Evolutionary conservation across 2,888 invertebrate genomes (phyloP).

Genomic region (Parascotia fuliginaria): DNA sequence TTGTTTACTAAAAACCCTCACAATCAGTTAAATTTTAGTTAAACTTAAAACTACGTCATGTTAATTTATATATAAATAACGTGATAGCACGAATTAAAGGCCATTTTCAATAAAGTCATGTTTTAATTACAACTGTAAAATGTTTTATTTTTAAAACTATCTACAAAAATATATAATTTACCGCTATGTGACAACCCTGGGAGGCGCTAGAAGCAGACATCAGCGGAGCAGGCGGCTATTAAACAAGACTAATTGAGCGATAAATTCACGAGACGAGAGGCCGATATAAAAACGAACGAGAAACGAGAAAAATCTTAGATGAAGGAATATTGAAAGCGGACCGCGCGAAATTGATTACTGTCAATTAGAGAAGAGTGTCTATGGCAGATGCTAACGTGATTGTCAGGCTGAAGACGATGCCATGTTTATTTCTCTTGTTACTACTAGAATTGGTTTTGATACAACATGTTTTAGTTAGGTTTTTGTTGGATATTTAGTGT

Average conservation of each 20-base stretch:
- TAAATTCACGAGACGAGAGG: slow-evolving; percentile 83
- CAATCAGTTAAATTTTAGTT: too few relatives aligned
- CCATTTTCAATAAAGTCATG: too few relatives aligned
- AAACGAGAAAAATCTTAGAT: slow-evolving; percentile 75
- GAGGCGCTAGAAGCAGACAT: slow-evolving; percentile 82
- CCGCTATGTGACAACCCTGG: slow-evolving; percentile 65
- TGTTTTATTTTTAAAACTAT: too few relatives aligned
- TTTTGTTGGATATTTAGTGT: slow-evolving; percentile 3
- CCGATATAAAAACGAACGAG: slow-evolving; percentile 80
- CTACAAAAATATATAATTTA: background rate
- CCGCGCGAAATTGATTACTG: slow-evolving; percentile 82
- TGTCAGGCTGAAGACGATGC: slow-evolving; percentile 37
- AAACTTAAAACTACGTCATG: too few relatives aligned
- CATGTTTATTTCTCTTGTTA: slow-evolving; percentile 29
- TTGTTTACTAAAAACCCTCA: too few relatives aligned
- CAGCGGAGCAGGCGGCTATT: slow-evolving; percentile 85
- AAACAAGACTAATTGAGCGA: slow-evolving; percentile 87
- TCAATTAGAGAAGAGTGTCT: slow-evolving; percentile 79
- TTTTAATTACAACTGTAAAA: too few relatives aligned
- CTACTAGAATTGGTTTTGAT: slow-evolving; percentile 31
- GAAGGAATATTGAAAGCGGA: slow-evolving; percentile 84
- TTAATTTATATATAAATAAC: too few relatives aligned
- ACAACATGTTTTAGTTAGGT: background rate
- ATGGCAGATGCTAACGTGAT: slow-evolving; percentile 70
- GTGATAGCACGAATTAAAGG: too few relatives aligned